Base-by-base conservation (phyloP, 1,140 invertebrate genomes). In the Diuraphis noxia region DNA sequence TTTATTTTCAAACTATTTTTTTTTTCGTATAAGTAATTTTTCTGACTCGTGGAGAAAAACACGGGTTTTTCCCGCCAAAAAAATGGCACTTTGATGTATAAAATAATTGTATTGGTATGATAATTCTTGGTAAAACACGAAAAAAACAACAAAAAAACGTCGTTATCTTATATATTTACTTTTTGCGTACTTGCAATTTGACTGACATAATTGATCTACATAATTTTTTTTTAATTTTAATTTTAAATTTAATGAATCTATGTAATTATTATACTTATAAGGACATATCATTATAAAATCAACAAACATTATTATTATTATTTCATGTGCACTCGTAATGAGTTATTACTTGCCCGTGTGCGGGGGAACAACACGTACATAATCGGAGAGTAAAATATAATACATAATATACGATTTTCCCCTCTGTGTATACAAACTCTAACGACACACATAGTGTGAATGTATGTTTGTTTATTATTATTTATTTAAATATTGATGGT, bases 171-270 rank as follows among this genome's bases (percentile, higher is more conserved):
- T 90, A 90, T 79, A 77, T 79, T 90, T 90, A 77, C 88, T 90
- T 90, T 90, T 90, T 90, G 88, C 88, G 63, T 79, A 77, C n/a
- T 72, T 79, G 88, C 88, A 90, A 90, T 90, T 90, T 90, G 88
- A 90, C 88, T 90, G 88, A 90, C 40, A 46, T 79, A 63, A 90
- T 90, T 90, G 88, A 90, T 90, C 88, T 90, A 90, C 88, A 90
- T 90, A 43, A 43, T 72, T 89, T 89, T 72, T 88, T 88, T 56
- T 87, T 87, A 34, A 25, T 91, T 91, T 30, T 49, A 52, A 49
- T 91, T 82, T 82, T 91, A 88, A 46, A 91, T 79, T 82, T 81
- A 81, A 91, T 79, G 34, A 91, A 91, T 82, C 89, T 91, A 34
- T 72, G 34, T 72, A 91, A 82, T 82, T 91, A 72, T 72, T 91